Evolutionary conservation across 2,888 invertebrate genomes (phyloP).

Genomic region (Malachius bipustulatus): DNA sequence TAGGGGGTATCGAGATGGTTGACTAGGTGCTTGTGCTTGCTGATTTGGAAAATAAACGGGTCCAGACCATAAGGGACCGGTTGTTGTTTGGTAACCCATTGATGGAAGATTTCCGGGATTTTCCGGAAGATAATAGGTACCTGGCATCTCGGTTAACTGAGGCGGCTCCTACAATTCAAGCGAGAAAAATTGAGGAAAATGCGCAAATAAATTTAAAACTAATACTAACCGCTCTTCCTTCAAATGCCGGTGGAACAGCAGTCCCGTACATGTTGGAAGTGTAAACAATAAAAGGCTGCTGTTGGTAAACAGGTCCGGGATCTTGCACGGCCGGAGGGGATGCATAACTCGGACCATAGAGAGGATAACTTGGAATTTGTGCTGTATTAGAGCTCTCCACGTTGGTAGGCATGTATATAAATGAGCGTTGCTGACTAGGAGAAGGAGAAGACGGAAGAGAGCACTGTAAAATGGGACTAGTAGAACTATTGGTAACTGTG

Average conservation of each 20-base stretch:
- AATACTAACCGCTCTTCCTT: slow-evolving; percentile 30
- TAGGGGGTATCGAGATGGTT: no score
- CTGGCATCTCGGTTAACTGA: neutral
- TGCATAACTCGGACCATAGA: slow-evolving; percentile 17
- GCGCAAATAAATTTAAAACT: neutral
- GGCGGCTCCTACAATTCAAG: neutral
- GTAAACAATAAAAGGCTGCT: slow-evolving; percentile 32
- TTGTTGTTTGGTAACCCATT: no score
- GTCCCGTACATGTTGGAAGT: slow-evolving; percentile 28
- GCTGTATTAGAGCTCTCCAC: slow-evolving; percentile 15
- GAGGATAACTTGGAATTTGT: slow-evolving; percentile 19
- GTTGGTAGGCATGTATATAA: slow-evolving; percentile 18
- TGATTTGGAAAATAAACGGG: no score
- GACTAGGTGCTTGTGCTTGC: slow-evolving; percentile 1
- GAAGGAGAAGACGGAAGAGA: slow-evolving; percentile 27
- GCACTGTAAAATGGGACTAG: slow-evolving; percentile 35
- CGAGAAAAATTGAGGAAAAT: neutral
- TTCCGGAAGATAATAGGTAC: neutral
- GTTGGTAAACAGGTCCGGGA: slow-evolving; percentile 25
- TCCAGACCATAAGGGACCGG: no score
- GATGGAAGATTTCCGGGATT: neutral
- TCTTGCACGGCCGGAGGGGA: slow-evolving; percentile 16
- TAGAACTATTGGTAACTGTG: slow-evolving; percentile 23
- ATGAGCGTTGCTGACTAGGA: slow-evolving; percentile 15
- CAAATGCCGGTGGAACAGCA: slow-evolving; percentile 30